These are phyloP conservation scores for Aspidapion aeneum DNA, from an alignment of 2,888 invertebrate species.

Conservation along the genomic window DNA sequence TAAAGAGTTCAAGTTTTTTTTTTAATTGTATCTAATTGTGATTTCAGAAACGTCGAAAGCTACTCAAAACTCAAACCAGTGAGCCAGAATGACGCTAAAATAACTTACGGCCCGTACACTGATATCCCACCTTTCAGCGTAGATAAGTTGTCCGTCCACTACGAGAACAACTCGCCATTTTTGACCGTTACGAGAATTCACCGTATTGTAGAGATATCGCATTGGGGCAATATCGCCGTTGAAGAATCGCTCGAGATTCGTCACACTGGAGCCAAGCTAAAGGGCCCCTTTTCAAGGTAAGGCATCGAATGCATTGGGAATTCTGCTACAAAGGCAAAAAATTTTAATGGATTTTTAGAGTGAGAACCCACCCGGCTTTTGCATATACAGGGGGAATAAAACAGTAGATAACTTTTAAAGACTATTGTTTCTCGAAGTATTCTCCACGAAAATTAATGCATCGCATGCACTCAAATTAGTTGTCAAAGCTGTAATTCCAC, in stretches of 20 bases:
- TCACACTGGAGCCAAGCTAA: slow-evolving; percentile 90
- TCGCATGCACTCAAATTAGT: too few relatives aligned
- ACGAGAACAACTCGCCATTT: slow-evolving; percentile 95
- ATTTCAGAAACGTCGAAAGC: slow-evolving; percentile 75
- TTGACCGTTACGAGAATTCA: slow-evolving; percentile 79
- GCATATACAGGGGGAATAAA: too few relatives aligned
- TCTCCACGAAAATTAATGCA: too few relatives aligned
- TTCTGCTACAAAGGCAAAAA: too few relatives aligned
- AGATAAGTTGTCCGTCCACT: slow-evolving; percentile 77
- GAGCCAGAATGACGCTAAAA: slow-evolving; percentile 70
- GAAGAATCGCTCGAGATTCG: slow-evolving; percentile 91
- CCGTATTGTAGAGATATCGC: slow-evolving; percentile 91
- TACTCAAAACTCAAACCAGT: slow-evolving; percentile 82
- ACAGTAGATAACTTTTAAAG: too few relatives aligned
- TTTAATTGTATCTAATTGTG: slow-evolving; percentile 35
- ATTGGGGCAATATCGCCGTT: slow-evolving; percentile 98
- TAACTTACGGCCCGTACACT: slow-evolving; percentile 87
- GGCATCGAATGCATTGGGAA: too few relatives aligned
- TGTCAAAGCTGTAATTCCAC: too few relatives aligned
- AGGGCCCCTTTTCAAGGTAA: slow-evolving; percentile 80
- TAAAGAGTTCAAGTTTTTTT: background rate
- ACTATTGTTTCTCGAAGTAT: too few relatives aligned
- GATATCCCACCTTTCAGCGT: slow-evolving; percentile 59
- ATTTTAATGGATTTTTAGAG: too few relatives aligned
- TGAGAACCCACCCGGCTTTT: too few relatives aligned